Percentiles rank a stretch among this genome's conserved stretches.
phyloP scores from a whole-genome alignment of 2,797 vertebrate species.

The Anabas testudineus region DNA sequence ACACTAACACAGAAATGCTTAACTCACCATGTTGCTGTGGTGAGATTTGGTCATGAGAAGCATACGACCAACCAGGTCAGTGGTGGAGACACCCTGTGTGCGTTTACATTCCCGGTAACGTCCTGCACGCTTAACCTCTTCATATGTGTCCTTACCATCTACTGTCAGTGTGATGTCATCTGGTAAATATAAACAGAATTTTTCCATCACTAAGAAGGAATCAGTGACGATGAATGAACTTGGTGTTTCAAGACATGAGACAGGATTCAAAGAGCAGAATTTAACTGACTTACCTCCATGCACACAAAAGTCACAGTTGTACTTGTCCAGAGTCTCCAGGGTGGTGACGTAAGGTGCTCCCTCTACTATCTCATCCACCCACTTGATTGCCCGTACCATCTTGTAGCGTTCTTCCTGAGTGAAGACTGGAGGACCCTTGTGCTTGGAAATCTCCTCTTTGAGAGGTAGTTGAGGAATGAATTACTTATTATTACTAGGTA shows the following conservation, averaged over 20 bases:
- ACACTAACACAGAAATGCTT: neutral
- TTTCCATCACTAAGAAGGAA: neutral
- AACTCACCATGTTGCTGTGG: conserved; percentile 93
- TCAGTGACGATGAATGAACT: neutral
- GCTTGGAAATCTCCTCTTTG: conserved; percentile 94
- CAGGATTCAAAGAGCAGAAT: neutral
- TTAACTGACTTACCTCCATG: conserved; percentile 69
- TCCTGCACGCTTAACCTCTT: conserved; percentile 92
- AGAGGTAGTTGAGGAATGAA: neutral
- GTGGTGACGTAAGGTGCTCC: conserved; percentile 97
- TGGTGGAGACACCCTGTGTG: conserved; percentile 97
- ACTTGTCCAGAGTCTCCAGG: conserved; percentile 93
- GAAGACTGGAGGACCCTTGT: conserved; percentile 98
- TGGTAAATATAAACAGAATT: conserved; percentile 58
- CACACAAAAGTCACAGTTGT: conserved; percentile 96
- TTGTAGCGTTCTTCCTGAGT: conserved; percentile 96
- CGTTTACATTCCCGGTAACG: conserved; percentile 96
- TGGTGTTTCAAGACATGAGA: neutral
- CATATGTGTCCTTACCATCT: conserved; percentile 96
- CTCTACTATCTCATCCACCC: conserved; percentile 97
- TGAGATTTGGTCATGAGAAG: conserved; percentile 97
- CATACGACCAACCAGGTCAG: conserved; percentile 97
- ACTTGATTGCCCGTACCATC: conserved; percentile 98
- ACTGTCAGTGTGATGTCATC: conserved; percentile 97
- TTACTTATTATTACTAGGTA: neutral